Percentiles rank a stretch among this genome's conserved stretches.
Evolutionary conservation across 2,888 invertebrate species (phyloP).

Genomic region (Synergus laeviventris): DNA sequence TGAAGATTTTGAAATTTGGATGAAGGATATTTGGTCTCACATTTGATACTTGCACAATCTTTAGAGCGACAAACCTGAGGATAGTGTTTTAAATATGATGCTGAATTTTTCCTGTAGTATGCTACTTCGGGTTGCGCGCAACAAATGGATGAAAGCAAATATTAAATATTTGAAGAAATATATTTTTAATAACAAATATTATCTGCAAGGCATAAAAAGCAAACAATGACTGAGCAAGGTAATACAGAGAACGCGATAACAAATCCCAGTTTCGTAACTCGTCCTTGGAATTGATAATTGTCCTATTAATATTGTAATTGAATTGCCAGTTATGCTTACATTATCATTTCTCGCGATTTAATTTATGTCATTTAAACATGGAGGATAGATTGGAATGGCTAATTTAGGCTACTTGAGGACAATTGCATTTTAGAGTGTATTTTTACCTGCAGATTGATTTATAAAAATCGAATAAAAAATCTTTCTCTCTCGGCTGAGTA

Average conservation of each 20-base stretch:
- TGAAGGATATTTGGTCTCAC: background rate
- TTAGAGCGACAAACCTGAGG: background rate
- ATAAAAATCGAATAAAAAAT: background rate
- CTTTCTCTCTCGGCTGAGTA: background rate
- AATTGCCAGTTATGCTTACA: constrained; percentile 9
- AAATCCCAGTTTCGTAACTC: constrained; percentile 36
- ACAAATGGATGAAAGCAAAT: too few species aligned
- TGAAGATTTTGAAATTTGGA: background rate
- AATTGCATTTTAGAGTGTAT: background rate
- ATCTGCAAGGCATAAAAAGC: background rate
- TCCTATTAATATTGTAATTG: constrained; percentile 37
- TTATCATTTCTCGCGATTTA: constrained; percentile 22
- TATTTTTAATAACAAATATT: background rate
- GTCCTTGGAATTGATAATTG: constrained; percentile 39
- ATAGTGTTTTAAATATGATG: background rate
- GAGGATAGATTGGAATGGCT: background rate
- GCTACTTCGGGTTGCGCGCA: too few species aligned
- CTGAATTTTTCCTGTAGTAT: background rate
- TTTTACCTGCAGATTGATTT: background rate
- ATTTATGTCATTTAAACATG: constrained; percentile 17
- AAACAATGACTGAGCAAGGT: constrained; percentile 14
- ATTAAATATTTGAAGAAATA: too few species aligned
- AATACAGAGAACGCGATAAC: constrained; percentile 1
- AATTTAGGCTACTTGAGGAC: background rate
- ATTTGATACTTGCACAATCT: background rate